A percentile compares a stretch with the other conserved stretches of the same genome.
These are phyloP conservation scores for Patella ulyssiponensis DNA, from an alignment of 2,888 invertebrate species.

Conservation along the genomic window DNA sequence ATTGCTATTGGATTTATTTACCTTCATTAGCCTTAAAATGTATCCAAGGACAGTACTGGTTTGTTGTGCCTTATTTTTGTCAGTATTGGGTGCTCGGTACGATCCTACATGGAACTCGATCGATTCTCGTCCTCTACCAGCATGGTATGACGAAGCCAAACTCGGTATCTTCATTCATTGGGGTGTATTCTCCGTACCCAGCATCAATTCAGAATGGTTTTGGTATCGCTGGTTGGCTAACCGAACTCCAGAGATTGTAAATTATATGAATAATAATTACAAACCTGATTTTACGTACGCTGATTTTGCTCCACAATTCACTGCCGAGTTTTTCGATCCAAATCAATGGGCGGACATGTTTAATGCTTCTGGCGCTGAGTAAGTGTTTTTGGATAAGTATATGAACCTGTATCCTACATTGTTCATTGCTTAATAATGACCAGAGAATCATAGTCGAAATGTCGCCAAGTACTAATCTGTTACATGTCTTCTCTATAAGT, in stretches of 20 bases:
- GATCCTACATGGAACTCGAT: constrained; percentile 87
- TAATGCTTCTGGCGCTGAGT: constrained; percentile 85
- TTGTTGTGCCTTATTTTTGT: no score
- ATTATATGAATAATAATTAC: constrained; percentile 87
- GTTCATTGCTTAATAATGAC: no score
- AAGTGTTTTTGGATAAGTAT: constrained; percentile 43
- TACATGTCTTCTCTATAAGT: no score
- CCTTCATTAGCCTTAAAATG: no score
- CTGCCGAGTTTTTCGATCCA: constrained; percentile 88
- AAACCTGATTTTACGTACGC: constrained; percentile 90
- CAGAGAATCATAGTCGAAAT: no score
- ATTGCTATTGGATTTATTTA: no score
- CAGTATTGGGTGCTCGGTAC: constrained; percentile 30
- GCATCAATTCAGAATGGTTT: constrained; percentile 78
- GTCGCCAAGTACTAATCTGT: no score
- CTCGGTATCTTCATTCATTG: constrained; percentile 94
- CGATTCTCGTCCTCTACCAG: constrained; percentile 85
- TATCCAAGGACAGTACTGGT: no score
- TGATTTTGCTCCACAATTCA: constrained; percentile 90
- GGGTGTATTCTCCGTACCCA: constrained; percentile 93
- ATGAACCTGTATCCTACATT: no score
- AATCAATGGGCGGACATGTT: constrained; percentile 88
- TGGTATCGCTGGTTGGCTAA: constrained; percentile 62
- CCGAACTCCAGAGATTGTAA: constrained; percentile 48
- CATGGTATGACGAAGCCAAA: constrained; percentile 92